phyloP scores from a whole-genome alignment of 2,797 vertebrate genomes.

The Otolemur crassicaudatus region DNA sequence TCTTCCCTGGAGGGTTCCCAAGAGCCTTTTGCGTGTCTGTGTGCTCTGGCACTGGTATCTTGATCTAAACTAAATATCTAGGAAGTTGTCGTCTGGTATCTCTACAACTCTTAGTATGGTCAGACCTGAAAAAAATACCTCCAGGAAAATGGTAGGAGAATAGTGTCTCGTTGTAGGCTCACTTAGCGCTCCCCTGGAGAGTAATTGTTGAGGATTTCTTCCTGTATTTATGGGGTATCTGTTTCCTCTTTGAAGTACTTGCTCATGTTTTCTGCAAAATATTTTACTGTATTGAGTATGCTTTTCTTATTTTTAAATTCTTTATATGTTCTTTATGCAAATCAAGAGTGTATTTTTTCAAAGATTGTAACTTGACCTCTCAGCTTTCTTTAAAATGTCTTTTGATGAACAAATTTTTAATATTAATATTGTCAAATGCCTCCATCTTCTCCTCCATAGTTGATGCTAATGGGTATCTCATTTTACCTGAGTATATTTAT shows the following conservation, averaged over 20 bases:
- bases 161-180: not conserved
- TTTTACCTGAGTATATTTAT: not conserved
- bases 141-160: not conserved
- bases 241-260: not conserved
- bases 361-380: not conserved
- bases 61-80: not conserved
- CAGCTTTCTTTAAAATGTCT: not conserved
- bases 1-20: not conserved
- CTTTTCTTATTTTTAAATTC: not conserved
- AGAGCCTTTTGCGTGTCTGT: no score
- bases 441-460: not conserved
- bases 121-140: not conserved
- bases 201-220: not conserved
- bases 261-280: not conserved
- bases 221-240: accelerated
- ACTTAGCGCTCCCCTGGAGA: not conserved
- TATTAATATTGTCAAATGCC: not conserved
- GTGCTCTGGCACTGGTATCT: not conserved
- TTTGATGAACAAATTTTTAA: not conserved
- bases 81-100: not conserved
- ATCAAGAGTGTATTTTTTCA: not conserved
- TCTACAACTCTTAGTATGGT: not conserved
- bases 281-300: not conserved
- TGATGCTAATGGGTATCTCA: not conserved
- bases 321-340: not conserved